Percentiles rank a stretch among this genome's conserved stretches.
Evolutionary conservation across 2,797 vertebrate genomes (phyloP).

Genomic region (Decapterus maruadsi): DNA sequence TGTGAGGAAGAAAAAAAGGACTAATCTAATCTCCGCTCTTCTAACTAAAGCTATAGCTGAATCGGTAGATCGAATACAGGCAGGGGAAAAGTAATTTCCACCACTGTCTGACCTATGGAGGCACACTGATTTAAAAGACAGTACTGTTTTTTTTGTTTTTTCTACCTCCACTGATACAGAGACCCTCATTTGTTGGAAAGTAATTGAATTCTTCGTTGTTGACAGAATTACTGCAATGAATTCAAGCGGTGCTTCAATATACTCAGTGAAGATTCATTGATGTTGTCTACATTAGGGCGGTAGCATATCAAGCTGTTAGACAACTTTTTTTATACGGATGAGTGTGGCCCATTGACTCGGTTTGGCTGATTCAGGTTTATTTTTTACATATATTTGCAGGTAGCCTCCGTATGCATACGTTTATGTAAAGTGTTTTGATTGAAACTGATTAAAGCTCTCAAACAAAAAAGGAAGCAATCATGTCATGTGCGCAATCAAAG

Average conservation of each 20-base stretch:
- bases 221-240: constrained; percentile 9
- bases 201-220: constrained; percentile 41
- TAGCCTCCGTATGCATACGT: not conserved
- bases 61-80: constrained; percentile 27
- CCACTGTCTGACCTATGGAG: constrained; percentile 54
- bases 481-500: not conserved
- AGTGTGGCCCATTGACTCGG: not conserved
- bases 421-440: constrained; percentile 1
- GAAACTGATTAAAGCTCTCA: too few species aligned
- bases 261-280: constrained; percentile 7
- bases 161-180: constrained; percentile 22
- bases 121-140: constrained; percentile 56
- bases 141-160: constrained; percentile 5
- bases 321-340: not conserved
- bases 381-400: not conserved
- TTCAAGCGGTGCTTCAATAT: constrained; percentile 4
- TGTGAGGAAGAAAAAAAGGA: not conserved
- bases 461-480: not conserved
- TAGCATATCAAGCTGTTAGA: not conserved
- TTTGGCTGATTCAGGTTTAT: not conserved
- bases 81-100: constrained; percentile 54
- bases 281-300: not conserved
- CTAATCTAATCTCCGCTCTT: constrained; percentile 29
- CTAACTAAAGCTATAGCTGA: constrained; percentile 34
- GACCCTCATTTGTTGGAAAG: constrained; percentile 36